Evolutionary conservation across 2,888 invertebrate genomes (phyloP).

Genomic region (Synergus itoensis): DNA sequence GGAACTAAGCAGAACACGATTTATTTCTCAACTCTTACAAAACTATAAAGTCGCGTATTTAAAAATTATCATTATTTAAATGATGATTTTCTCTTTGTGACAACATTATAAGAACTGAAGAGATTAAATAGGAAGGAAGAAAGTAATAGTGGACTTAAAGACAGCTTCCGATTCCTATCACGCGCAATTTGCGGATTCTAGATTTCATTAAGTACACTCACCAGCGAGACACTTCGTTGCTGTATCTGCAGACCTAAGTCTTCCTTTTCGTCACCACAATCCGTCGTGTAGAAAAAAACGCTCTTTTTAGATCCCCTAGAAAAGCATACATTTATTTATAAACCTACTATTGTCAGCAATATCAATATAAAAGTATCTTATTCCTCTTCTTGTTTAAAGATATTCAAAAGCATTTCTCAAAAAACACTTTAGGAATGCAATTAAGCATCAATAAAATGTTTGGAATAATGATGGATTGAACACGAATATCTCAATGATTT

Average conservation of each 20-base stretch:
- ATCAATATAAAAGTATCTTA: too few species aligned
- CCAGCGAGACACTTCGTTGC: slow-evolving; percentile 73
- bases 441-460: not conserved
- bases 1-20: too few species aligned
- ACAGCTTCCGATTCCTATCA: not conserved
- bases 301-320: slow-evolving; percentile 74
- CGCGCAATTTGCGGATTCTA: not conserved
- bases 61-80: not conserved
- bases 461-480: not conserved
- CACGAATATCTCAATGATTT: slow-evolving; percentile 3
- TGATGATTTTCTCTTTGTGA: too few species aligned
- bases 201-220: slow-evolving; percentile 56
- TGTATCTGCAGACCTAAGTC: slow-evolving; percentile 68
- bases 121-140: not conserved
- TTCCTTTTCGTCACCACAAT: slow-evolving; percentile 73
- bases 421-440: not conserved
- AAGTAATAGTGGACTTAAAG: not conserved
- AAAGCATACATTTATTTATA: slow-evolving; percentile 51
- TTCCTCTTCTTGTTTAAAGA: too few species aligned
- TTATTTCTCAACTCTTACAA: not conserved
- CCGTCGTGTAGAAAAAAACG: slow-evolving; percentile 72
- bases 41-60: not conserved
- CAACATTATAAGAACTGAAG: not conserved
- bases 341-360: not conserved
- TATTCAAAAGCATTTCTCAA: too few species aligned